Conservation (phyloP, 2,113 vertebrate genomes). For the Ovis canadensis region DNA sequence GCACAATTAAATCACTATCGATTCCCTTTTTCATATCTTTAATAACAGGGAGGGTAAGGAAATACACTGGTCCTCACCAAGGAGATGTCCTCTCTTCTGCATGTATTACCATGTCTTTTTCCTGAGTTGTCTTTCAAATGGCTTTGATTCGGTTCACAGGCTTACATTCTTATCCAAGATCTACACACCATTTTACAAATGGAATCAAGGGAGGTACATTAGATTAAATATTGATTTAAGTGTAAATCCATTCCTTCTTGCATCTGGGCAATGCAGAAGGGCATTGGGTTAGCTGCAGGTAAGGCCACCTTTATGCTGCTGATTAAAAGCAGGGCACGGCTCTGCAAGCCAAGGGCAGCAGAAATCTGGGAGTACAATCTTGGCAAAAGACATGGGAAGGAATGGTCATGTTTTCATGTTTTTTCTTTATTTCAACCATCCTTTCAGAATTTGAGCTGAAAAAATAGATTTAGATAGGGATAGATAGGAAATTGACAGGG, state of each 20-base stretch:
- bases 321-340: background rate
- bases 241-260: slow-evolving; percentile 34
- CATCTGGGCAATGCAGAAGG: slow-evolving; percentile 13
- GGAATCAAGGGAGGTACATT: slow-evolving; percentile 17
- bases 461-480: background rate
- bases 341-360: background rate
- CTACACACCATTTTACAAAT: slow-evolving; percentile 44
- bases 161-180: slow-evolving; percentile 30
- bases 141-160: background rate
- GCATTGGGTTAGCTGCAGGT: background rate
- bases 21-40: background rate
- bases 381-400: background rate
- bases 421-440: background rate
- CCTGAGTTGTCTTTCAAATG: background rate
- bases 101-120: background rate
- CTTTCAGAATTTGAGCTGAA: background rate
- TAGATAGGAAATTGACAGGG: background rate
- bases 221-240: slow-evolving; percentile 67
- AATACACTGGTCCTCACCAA: background rate
- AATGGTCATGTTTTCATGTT: background rate
- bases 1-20: slow-evolving; percentile 39
- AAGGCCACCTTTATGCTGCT: background rate
- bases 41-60: background rate
- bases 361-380: too few relatives aligned
- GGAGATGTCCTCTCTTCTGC: background rate